These are phyloP conservation scores for Okamejei kenojei DNA, from an alignment of 2,797 vertebrate species.

Conservation along the genomic window DNA sequence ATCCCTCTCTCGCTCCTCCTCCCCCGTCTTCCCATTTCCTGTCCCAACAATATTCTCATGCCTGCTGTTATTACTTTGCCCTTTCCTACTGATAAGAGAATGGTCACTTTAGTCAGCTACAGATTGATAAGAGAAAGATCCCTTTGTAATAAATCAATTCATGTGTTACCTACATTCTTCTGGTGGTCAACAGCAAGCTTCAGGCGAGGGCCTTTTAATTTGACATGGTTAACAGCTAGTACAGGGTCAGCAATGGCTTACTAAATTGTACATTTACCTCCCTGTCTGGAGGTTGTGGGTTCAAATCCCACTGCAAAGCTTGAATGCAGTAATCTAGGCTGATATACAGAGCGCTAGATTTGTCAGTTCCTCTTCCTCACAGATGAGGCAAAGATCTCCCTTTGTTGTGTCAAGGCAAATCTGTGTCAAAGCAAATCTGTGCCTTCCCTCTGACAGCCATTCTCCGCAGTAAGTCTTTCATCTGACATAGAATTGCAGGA, in stretches of 20 bases:
- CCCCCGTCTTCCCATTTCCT: too few relatives aligned
- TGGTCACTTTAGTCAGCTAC: background rate
- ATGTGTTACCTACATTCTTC: background rate
- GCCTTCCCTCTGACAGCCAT: background rate
- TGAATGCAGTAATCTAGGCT: background rate
- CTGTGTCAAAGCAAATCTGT: background rate
- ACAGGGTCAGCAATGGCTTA: background rate
- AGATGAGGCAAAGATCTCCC: background rate
- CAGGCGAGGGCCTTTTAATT: background rate
- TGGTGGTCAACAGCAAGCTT: background rate
- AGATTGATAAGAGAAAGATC: background rate
- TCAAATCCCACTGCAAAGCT: background rate
- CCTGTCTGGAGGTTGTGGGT: background rate
- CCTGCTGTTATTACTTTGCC: background rate
- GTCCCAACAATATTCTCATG: background rate
- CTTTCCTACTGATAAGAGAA: background rate
- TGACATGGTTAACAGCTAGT: background rate
- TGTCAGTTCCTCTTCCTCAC: too few relatives aligned
- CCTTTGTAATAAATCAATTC: background rate
- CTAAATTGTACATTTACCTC: background rate
- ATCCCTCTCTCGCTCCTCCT: too few relatives aligned
- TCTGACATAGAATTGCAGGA: background rate
- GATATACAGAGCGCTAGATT: background rate
- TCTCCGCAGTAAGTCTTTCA: background rate
- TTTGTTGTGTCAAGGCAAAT: background rate